Base-by-base conservation (phyloP, 2,888 invertebrate species). In the Matsumyia berberina region DNA sequence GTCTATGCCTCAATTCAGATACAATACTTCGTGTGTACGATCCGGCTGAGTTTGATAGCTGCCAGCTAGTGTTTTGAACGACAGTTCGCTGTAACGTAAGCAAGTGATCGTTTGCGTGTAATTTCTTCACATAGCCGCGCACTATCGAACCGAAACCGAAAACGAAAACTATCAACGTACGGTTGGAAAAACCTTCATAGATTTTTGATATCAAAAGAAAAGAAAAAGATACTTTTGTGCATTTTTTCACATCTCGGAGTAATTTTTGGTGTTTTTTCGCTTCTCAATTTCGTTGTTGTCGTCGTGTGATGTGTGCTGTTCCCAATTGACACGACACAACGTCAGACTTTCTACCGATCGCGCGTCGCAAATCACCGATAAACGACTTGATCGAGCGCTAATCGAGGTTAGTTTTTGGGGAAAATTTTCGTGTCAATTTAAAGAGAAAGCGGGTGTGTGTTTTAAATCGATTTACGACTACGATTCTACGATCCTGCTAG, bases 1-100 rank as follows among this genome's bases (percentile, higher is more conserved):
- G 55, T 37, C 46, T 73, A 66, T 24, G 24, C 4, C n/a, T 24
- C 2, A 24, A 24, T 53, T 51, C 49, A 62, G 49, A 70, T 60
- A 51, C 78, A 78, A 64, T n/a, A 70, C 69, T 69, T 57, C 55
- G 35, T 33, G 62, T 73, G 57, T 46, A 15, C 62, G 55, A 62
- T 33, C 24, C 46, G 46, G 57, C 19, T 64, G 64, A 73, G 60
- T 83, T 78, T 78, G 78, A 73, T 53, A 62, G 19, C 62, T 57
- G 62, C 15, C 66, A 31, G 78, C 55, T 62, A 39, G 37, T 67
- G 58, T 79, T 83, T 57, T 35, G 64, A 69, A 53, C 73, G 79
- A 57, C 83, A 83, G 83, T 83, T 83, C 29, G 69, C 57, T 83
- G 78, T 64, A 79, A 83, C 73, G 78, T 74, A 79, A 69, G 83